A percentile compares a stretch with the other conserved stretches of the same genome.
These are phyloP conservation scores for Yponomeuta evonymella DNA, from an alignment of 2,888 invertebrate species.

Conservation along the genomic window DNA sequence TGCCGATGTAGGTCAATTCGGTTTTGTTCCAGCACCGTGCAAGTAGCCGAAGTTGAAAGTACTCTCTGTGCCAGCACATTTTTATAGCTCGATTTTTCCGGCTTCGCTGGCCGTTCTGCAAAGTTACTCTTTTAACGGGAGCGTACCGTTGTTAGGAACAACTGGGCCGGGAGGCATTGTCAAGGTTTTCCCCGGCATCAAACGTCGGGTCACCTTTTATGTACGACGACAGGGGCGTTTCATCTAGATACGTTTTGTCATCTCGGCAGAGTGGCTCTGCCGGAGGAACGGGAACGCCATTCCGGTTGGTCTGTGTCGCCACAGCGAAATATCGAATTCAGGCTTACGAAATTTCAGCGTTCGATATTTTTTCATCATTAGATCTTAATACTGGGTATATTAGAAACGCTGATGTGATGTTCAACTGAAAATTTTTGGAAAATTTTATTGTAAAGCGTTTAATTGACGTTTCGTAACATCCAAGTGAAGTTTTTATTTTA, in stretches of 20 bases:
- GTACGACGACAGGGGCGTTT: constrained; percentile 31
- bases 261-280: not conserved
- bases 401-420: too few relatives aligned
- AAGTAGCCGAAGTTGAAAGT: not conserved
- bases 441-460: too few relatives aligned
- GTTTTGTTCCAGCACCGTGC: not conserved
- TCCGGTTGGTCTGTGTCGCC: not conserved
- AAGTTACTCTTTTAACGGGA: not conserved
- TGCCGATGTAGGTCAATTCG: too few relatives aligned
- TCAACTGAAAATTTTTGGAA: too few relatives aligned
- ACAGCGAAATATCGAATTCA: too few relatives aligned
- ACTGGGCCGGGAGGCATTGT: constrained; percentile 15
- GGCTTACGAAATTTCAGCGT: too few relatives aligned
- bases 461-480: too few relatives aligned
- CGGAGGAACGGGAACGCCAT: not conserved
- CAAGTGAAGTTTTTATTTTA: too few relatives aligned
- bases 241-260: constrained; percentile 12
- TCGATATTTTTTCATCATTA: too few relatives aligned
- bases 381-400: too few relatives aligned
- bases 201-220: constrained; percentile 47
- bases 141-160: not conserved
- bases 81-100: not conserved
- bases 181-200: constrained; percentile 29
- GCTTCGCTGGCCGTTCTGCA: not conserved
- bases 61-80: not conserved